Evolutionary conservation across 1,140 invertebrate genomes (phyloP), one percentile per base, ranked within the genome.

Genomic region (Phthorimaea operculella): DNA sequence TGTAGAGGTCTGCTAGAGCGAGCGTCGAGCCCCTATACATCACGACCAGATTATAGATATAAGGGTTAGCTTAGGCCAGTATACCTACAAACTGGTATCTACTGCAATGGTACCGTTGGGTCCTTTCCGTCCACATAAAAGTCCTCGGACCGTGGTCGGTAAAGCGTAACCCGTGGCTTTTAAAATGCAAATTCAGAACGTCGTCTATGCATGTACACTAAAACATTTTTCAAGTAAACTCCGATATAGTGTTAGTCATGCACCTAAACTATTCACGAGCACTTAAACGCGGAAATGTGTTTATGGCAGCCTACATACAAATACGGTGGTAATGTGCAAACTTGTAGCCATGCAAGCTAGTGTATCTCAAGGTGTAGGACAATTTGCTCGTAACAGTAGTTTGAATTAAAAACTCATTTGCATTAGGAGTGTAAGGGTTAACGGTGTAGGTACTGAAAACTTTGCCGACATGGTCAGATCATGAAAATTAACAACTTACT

Each of bases 101-200:
- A 39, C 36, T 12, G 36, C 36, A 12, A n/a, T 39, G 36, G n/a
- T 39, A 39, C 36, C 36, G 36, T 39, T 39, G 36, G 21, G 21
- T 28, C 21, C 21, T 6, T 28, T 28, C 21, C 21, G 21, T 39
- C 10, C 36, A 39, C 36, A 39, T 10, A n/a, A 39, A 39, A 39
- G 36, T n/a, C 36, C 36, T 47, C 44, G n/a, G 16, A 17, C 44
- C 44, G 56, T 60, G 59, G 33, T 51, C 54, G 28, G 54, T 51
- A 14, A 60, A 53, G 51, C 59, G 59, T 60, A 58, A 54, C 51
- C 44, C 51, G 59, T 60, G 55, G 54, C 54, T 42, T 52, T 59
- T 55, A 54, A 59, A 55, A 63, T 57, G 57, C 54, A 56, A 63
- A 63, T 56, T 58, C 49, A 52, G 53, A 47, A 47, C n/a, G n/a